Evolutionary conservation across 2,888 invertebrate genomes (phyloP), one percentile per base, ranked within the genome.

Genomic region (Eudemis profundana): DNA sequence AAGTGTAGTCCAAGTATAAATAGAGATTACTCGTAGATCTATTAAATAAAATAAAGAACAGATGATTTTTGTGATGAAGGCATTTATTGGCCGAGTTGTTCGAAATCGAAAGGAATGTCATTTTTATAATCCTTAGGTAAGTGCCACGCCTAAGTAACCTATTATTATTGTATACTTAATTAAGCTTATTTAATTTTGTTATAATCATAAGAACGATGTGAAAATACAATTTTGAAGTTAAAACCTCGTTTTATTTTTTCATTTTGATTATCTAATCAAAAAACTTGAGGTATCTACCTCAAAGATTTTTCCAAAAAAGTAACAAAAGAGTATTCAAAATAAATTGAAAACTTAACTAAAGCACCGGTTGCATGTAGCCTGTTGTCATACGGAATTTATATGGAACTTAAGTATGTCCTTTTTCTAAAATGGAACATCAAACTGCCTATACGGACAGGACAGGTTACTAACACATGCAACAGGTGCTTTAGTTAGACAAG

Each of bases 161-260:
- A 86, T 75, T 77, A 78, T 82, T 76, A 80, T 77, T 81, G 74
- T 83, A 83, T 79, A 84, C 79, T 77, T 85, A 83, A 77, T 73
- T 87, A 89, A 86, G 83, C 81, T 82, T 89, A 90, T 89, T 87
- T 87, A 89, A 89, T 86, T 89, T 85, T 89, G 89, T 90, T 90
- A 81, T 82, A 82, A 82, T 71, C 75, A 68, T 89, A 89, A 86
- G 85, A 68, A 87, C 74, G 74, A 85, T 80, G 78, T 79, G 74
- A 78, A 85, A 89, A 86, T 87, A 88, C 84, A 89, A 83, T 82
- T 82, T 81, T 85, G 79, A 80, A 75, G 82, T 83, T 75, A 81
- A 77, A 70, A 68, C 59, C 42, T 47, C 10, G 15, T 57, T 73
- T 72, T 75, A 69, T 72, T 68, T 71, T 70, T 66, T 47, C 10